These are phyloP conservation scores for Palythoa caribaeorum DNA, from an alignment of 92 coral and sea anemone species.

Conservation along the genomic window DNA sequence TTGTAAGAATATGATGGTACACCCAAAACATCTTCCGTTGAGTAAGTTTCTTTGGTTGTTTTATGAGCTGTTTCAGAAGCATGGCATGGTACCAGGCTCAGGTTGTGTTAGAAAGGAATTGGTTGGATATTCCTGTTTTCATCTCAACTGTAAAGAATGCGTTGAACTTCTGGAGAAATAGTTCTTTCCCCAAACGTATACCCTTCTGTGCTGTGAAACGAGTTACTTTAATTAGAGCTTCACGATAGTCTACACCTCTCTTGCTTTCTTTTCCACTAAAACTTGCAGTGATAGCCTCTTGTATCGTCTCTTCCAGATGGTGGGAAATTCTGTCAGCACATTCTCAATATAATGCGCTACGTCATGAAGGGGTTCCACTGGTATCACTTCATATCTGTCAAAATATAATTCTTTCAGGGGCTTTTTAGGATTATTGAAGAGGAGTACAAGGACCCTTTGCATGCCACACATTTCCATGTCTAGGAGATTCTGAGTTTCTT, in stretches of 20 bases:
- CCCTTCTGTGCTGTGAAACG: too few relatives aligned
- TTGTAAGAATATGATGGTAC: too few relatives aligned
- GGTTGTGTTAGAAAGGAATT: conserved; percentile 49
- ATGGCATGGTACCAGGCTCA: conserved; percentile 41
- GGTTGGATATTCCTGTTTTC: conserved; percentile 26
- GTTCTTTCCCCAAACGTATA: too few relatives aligned
- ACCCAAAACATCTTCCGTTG: conserved; percentile 1
- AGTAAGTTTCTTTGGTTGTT: conserved; percentile 48
- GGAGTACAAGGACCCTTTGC: conserved; percentile 19
- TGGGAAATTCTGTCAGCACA: too few relatives aligned
- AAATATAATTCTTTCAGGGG: not conserved
- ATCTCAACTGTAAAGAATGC: conserved; percentile 47
- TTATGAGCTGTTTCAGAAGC: conserved; percentile 40
- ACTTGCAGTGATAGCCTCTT: too few relatives aligned
- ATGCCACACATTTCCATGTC: conserved; percentile 1
- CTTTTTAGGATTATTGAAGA: conserved; percentile 16
- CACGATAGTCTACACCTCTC: too few relatives aligned
- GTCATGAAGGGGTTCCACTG: too few relatives aligned
- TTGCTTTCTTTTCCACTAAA: too few relatives aligned
- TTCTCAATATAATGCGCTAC: too few relatives aligned
- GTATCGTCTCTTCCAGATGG: too few relatives aligned
- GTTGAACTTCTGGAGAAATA: conserved; percentile 34
- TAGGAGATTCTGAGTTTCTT: conserved; percentile 20
- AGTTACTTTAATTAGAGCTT: too few relatives aligned
- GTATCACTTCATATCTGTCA: too few relatives aligned